phyloP scores from a whole-genome alignment of 2,888 invertebrate genomes.

The Nineta flava region DNA sequence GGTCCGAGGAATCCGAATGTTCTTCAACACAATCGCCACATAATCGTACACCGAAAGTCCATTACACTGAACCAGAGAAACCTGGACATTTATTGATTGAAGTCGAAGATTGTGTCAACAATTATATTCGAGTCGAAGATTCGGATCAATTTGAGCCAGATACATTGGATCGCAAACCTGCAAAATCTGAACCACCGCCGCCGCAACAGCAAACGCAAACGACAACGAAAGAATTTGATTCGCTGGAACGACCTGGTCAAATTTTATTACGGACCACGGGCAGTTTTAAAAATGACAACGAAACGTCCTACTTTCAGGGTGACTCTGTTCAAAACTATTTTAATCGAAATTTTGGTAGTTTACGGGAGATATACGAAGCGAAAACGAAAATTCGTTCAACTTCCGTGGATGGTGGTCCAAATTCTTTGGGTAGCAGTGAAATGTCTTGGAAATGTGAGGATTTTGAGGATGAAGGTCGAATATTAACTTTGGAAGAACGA shows the following conservation, averaged over 20 bases:
- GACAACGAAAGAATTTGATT: slow-evolving; percentile 29
- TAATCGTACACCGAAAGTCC: slow-evolving; percentile 31
- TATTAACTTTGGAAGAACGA: slow-evolving; percentile 53
- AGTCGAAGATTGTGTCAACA: slow-evolving; percentile 65
- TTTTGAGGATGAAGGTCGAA: slow-evolving; percentile 37
- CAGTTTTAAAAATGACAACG: slow-evolving; percentile 43
- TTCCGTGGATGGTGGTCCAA: slow-evolving; percentile 23
- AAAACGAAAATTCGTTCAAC: slow-evolving; percentile 31
- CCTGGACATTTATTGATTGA: slow-evolving; percentile 73
- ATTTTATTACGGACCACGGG: slow-evolving; percentile 52
- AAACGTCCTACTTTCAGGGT: background rate
- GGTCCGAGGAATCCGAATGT: slow-evolving; percentile 34
- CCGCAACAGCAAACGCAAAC: slow-evolving; percentile 24
- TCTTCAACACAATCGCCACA: slow-evolving; percentile 28
- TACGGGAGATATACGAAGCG: slow-evolving; percentile 59
- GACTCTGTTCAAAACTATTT: slow-evolving; percentile 23
- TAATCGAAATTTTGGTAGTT: slow-evolving; percentile 43
- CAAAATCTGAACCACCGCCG: slow-evolving; percentile 29
- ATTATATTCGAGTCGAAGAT: slow-evolving; percentile 58
- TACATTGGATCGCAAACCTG: slow-evolving; percentile 65
- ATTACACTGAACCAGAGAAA: slow-evolving; percentile 38
- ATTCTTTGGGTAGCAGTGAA: slow-evolving; percentile 15
- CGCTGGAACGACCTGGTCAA: slow-evolving; percentile 35
- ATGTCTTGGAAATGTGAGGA: slow-evolving; percentile 26
- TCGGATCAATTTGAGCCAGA: slow-evolving; percentile 76